Evolutionary conservation across 2,888 invertebrate species (phyloP), one percentile per base, ranked within the genome.

Genomic region (Metacarcinus magister): DNA sequence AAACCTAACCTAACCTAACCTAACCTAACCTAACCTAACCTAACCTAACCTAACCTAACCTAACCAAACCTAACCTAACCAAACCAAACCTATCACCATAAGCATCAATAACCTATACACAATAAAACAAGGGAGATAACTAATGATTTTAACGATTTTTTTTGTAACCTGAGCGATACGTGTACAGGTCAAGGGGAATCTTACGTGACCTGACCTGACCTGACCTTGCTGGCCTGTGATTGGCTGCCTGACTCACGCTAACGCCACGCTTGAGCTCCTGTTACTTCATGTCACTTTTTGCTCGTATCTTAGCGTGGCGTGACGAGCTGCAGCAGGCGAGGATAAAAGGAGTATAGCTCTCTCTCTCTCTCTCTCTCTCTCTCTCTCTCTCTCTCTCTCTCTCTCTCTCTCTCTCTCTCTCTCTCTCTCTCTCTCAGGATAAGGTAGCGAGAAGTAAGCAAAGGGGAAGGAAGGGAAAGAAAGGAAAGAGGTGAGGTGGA

Each of bases 381-480:
- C 48, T 48, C 48, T 48, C 48, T 48, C 48, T 48, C 48, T 48
- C 48, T 48, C 39, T 28, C 60, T 93, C 93, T 28, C 67, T 46
- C 60, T 60, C 67, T 39, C 60, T 60, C 93, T 82, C 94, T 82
- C 94, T 94, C 94, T 87, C 94, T 94, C 94, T 94, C 94, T 87
- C 94, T 82, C 94, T 94, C 94, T 82, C 54, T 54, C 54, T 54
- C 10, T 54, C 54, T 10, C 54, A 16, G 19, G 0, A 39, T 13
- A 67, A n/a, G n/a, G 8, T n/a, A 67, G n/a, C n/a, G n/a, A 67
- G 7, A 67, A 67, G 67, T n/a, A n/a, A 0, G n/a, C 0, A 8
- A n/a, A 67, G 67, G 67, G 54, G 19, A 54, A 13, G 19, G 19
- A 54, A 54, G 10, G 54, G 54, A 10, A 19, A 13, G 19, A 54